Percentiles rank a stretch among this genome's conserved stretches.
These are phyloP conservation scores for Aurelia aurita complex sp. Pacific DNA, from an alignment of 30 jellyfish, hydroid and myxozoan species.

Conservation along the genomic window DNA sequence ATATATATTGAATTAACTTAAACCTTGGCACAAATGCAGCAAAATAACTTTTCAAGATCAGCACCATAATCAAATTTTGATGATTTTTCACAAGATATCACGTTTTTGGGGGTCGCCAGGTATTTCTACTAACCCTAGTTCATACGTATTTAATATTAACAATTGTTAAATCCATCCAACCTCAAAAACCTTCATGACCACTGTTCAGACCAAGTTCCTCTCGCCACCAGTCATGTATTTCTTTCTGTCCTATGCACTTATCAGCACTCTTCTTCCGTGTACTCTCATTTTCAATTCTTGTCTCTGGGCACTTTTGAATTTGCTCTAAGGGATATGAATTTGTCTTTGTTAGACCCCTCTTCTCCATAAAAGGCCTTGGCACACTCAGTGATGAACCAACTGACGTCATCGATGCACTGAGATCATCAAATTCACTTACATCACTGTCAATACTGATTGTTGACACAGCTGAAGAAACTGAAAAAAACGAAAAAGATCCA, in stretches of 20 bases:
- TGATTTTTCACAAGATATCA: no score
- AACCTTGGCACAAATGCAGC: no score
- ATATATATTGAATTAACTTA: no score
- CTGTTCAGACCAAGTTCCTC: slow-evolving; percentile 20
- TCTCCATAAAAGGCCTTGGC: slow-evolving; percentile 28
- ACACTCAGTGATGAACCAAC: slow-evolving; percentile 51
- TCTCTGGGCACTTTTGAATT: slow-evolving; percentile 4
- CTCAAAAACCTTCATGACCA: neutral
- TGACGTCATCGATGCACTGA: slow-evolving; percentile 60
- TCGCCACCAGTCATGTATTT: slow-evolving; percentile 55
- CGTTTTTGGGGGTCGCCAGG: no score
- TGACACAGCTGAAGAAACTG: slow-evolving; percentile 68
- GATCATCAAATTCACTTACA: slow-evolving; percentile 58
- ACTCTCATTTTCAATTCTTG: slow-evolving; percentile 1
- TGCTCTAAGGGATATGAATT: slow-evolving; percentile 44
- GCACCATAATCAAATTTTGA: no score
- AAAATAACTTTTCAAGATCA: no score
- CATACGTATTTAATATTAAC: no score
- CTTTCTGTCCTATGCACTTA: neutral
- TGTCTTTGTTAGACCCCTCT: slow-evolving; percentile 13
- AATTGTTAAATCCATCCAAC: neutral
- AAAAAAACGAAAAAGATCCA: neutral
- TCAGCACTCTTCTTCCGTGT: neutral
- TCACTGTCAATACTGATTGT: slow-evolving; percentile 67
- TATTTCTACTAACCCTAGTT: no score